Conservation (phyloP, 1,140 invertebrate species). For the Drosophila pallidifrons region DNA sequence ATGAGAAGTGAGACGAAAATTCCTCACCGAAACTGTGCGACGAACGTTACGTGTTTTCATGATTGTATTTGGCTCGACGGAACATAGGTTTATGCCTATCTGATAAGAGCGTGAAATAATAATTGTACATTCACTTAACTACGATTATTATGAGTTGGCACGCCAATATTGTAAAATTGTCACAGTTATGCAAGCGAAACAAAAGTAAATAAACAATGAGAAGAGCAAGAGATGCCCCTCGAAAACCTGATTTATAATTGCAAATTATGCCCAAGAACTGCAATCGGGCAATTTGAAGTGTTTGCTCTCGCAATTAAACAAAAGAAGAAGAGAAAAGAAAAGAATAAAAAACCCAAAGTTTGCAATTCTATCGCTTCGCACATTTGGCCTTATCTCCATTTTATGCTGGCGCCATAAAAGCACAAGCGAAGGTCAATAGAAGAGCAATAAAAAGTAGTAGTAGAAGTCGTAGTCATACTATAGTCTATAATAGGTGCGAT, state of each 20-base stretch:
- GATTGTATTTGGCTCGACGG: conserved; percentile 4
- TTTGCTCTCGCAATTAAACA: conserved; percentile 9
- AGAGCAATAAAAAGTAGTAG: conserved; percentile 27
- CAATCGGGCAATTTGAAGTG: background rate
- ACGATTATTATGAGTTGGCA: conserved; percentile 33
- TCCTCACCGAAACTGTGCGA: conserved; percentile 11
- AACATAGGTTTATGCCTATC: conserved; percentile 37
- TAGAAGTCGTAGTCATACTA: background rate
- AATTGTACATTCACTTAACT: conserved; percentile 10
- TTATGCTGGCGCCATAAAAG: conserved; percentile 32
- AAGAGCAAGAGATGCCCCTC: background rate
- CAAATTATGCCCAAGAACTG: conserved; percentile 6
- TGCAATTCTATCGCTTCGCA: conserved; percentile 19
- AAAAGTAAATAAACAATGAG: background rate
- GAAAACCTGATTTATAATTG: background rate
- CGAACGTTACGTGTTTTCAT: conserved; percentile 40
- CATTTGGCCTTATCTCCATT: conserved; percentile 18
- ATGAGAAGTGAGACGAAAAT: conserved; percentile 32
- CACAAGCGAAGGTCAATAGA: conserved; percentile 33
- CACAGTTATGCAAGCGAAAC: conserved; percentile 22
- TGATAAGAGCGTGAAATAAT: conserved; percentile 30
- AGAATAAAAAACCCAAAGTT: conserved; percentile 8
- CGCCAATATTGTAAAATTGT: conserved; percentile 25
- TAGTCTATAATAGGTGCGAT: conserved; percentile 12
- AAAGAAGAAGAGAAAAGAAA: background rate